phyloP scores from a whole-genome alignment of 2,113 vertebrate species.

The Protobothrops mucrosquamatus region DNA sequence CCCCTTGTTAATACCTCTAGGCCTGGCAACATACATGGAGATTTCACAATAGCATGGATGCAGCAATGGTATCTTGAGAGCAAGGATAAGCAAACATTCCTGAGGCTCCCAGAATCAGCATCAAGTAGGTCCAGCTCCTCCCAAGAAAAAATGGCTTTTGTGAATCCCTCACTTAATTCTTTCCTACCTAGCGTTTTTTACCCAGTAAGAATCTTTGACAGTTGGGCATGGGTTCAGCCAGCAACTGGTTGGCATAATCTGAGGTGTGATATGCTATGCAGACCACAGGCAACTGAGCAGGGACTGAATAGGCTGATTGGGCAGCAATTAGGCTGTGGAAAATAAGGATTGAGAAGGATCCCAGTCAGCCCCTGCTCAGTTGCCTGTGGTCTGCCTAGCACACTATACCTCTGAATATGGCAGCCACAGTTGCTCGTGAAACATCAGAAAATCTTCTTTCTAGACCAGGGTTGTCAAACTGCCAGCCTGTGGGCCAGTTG shows the following conservation, averaged over 20 bases:
- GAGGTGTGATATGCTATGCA: neutral
- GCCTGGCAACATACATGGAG: neutral
- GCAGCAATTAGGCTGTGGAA: neutral
- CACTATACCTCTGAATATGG: neutral
- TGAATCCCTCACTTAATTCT: neutral
- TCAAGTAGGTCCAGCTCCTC: neutral
- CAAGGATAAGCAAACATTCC: neutral
- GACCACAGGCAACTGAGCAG: neutral
- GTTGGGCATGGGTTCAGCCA: neutral
- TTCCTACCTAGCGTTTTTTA: neutral
- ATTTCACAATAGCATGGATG: neutral
- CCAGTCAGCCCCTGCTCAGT: neutral
- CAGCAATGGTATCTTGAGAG: neutral
- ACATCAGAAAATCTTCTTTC: neutral
- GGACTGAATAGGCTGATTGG: neutral
- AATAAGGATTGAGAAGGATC: neutral
- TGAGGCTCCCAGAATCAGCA: neutral
- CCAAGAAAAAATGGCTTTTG: neutral
- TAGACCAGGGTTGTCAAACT: neutral
- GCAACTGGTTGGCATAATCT: neutral
- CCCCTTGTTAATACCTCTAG: neutral
- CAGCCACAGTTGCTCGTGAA: neutral
- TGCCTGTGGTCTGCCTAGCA: neutral
- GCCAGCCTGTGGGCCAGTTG: no score
- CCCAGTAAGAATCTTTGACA: neutral